Percentiles rank a stretch among this genome's conserved stretches.
Conservation (phyloP, 2,113 vertebrate genomes). For the Melanocharis versteri region DNA sequence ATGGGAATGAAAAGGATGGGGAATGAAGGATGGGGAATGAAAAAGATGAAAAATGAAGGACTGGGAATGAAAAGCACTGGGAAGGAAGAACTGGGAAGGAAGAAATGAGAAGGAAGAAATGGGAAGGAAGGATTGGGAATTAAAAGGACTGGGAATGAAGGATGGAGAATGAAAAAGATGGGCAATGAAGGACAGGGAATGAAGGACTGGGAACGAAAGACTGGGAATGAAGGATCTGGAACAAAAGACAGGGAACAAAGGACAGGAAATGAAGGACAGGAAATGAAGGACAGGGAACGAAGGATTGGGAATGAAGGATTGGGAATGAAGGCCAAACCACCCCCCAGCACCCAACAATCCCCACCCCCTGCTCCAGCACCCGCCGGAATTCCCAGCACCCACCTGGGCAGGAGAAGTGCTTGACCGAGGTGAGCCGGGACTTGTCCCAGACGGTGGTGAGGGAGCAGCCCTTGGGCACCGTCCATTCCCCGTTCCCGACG, state of each 20-base stretch:
- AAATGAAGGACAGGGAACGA: fast-evolving
- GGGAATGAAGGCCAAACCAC: not conserved
- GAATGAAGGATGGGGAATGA: not conserved
- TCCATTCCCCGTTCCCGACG: constrained; percentile 76
- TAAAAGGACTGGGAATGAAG: not conserved
- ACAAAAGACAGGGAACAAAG: fast-evolving
- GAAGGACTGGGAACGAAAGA: not conserved
- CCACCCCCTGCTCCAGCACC: not conserved
- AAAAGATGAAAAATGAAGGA: not conserved
- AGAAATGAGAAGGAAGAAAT: fast-evolving
- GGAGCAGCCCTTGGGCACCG: constrained; percentile 83
- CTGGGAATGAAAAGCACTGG: not conserved
- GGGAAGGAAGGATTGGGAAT: not conserved
- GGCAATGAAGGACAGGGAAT: not conserved
- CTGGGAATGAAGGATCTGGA: fast-evolving
- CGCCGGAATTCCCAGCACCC: not conserved
- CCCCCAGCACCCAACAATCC: too few relatives aligned
- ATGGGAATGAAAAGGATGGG: too few relatives aligned
- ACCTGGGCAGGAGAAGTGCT: constrained; percentile 90
- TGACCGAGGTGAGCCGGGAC: constrained; percentile 77
- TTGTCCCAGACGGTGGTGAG: constrained; percentile 81
- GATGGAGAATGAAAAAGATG: not conserved
- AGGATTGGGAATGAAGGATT: fast-evolving
- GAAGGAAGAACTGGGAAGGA: not conserved
- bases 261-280: too few relatives aligned